A percentile compares a stretch with the other conserved stretches of the same genome.
Conservation (phyloP, 2,113 vertebrate species). For the Desmodus rotundus region DNA sequence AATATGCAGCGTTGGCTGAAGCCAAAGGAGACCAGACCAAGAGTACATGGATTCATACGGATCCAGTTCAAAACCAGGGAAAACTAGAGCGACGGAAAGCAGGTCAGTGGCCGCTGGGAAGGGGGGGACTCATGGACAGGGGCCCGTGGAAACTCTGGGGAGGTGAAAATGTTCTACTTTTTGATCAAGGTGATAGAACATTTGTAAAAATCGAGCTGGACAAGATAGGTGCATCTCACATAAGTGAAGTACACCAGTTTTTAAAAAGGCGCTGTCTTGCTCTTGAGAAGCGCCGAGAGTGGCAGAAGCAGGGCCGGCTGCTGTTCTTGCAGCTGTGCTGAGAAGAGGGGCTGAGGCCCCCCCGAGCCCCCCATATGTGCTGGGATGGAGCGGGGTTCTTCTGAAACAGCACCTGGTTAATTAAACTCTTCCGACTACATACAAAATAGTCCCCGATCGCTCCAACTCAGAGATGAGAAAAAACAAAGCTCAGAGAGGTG, state of each 20-base stretch:
- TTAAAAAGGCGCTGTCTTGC: rapidly evolving
- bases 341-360: rapidly evolving
- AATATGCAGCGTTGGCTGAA: not conserved
- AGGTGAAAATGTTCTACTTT: not conserved
- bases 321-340: not conserved
- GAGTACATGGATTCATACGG: not conserved
- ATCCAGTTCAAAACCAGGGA: not conserved
- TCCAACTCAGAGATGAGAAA: not conserved
- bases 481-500: not conserved
- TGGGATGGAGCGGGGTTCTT: not conserved
- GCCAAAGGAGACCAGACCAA: not conserved
- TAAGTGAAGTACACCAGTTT: not conserved
- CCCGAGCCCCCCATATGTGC: rapidly evolving
- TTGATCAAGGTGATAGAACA: not conserved
- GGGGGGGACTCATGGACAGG: too few species aligned
- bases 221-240: not conserved
- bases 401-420: not conserved
- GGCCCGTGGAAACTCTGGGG: too few species aligned
- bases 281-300: not conserved
- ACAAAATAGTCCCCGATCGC: not conserved
- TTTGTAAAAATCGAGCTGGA: not conserved
- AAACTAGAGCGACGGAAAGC: not conserved
- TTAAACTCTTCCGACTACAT: not conserved
- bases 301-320: not conserved
- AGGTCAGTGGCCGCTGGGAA: rapidly evolving